A percentile compares a stretch with the other conserved stretches of the same genome.
Evolutionary conservation across 1,140 invertebrate species (phyloP).

Genomic region (Rhopalosiphum padi): DNA sequence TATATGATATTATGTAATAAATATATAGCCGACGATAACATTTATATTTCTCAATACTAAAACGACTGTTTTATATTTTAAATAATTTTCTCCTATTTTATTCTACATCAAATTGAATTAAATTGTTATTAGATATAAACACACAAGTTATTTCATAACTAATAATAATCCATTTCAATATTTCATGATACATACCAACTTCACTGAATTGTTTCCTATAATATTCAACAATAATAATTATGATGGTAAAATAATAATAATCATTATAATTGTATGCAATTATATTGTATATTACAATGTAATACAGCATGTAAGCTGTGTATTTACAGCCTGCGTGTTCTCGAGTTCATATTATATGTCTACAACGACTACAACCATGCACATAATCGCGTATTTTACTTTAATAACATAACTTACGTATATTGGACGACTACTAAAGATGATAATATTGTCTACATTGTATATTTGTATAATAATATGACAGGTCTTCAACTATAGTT

Average conservation of each 20-base stretch:
- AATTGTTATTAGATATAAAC: neutral
- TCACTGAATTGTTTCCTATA: neutral
- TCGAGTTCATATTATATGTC: neutral
- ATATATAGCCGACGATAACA: neutral
- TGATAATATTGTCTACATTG: neutral
- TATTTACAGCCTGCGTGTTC: neutral
- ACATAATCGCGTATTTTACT: neutral
- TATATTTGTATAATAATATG: neutral
- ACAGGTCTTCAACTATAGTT: neutral
- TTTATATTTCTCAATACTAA: neutral
- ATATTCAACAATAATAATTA: neutral
- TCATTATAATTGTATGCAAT: neutral
- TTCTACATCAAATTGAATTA: neutral
- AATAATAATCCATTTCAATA: neutral
- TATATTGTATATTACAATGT: neutral
- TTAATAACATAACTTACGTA: neutral
- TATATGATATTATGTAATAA: neutral
- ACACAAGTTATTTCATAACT: neutral
- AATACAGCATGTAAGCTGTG: neutral
- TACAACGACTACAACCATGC: neutral
- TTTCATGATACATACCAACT: neutral
- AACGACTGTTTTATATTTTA: neutral
- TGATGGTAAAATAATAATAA: neutral
- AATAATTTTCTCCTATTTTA: neutral
- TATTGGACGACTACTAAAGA: neutral